Evolutionary conservation across 2,797 vertebrate genomes (phyloP).

Genomic region (Rhinophrynus dorsalis): DNA sequence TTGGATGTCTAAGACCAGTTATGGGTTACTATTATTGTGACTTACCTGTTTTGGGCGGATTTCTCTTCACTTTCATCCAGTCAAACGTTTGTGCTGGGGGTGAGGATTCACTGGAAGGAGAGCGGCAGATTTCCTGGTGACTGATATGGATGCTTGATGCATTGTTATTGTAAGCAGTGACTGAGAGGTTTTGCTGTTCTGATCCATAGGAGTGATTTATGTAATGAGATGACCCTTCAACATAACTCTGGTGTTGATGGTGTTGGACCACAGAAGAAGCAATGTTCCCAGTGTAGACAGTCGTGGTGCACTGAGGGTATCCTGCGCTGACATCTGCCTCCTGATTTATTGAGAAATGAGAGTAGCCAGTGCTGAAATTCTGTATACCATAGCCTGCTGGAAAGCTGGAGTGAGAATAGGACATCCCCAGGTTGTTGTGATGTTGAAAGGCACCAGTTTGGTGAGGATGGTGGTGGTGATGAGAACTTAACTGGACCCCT

Average conservation of each 20-base stretch:
- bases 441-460: constrained; percentile 84
- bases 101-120: constrained; percentile 81
- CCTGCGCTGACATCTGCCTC: constrained; percentile 83
- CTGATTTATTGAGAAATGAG: constrained; percentile 87
- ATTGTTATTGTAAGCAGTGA: constrained; percentile 77
- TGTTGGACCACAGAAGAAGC: constrained; percentile 82
- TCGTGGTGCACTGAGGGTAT: constrained; percentile 83
- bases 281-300: constrained; percentile 91
- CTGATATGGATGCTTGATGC: constrained; percentile 84
- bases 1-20: too few species aligned
- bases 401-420: constrained; percentile 85
- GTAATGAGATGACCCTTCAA: constrained; percentile 81
- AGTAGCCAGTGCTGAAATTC: constrained; percentile 84
- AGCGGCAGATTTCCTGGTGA: constrained; percentile 84
- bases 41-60: constrained; percentile 95
- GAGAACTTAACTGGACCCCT: constrained; percentile 81
- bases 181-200: constrained; percentile 78
- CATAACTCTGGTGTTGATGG: constrained; percentile 85
- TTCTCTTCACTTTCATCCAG: constrained; percentile 99
- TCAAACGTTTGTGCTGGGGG: constrained; percentile 92
- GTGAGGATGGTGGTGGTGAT: constrained; percentile 61
- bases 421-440: constrained; percentile 76
- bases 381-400: constrained; percentile 81
- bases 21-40: too few species aligned
- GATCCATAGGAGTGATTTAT: constrained; percentile 82